phyloP scores from a whole-genome alignment of 1,140 invertebrate genomes.

The Conopomorpha cramerella region DNA sequence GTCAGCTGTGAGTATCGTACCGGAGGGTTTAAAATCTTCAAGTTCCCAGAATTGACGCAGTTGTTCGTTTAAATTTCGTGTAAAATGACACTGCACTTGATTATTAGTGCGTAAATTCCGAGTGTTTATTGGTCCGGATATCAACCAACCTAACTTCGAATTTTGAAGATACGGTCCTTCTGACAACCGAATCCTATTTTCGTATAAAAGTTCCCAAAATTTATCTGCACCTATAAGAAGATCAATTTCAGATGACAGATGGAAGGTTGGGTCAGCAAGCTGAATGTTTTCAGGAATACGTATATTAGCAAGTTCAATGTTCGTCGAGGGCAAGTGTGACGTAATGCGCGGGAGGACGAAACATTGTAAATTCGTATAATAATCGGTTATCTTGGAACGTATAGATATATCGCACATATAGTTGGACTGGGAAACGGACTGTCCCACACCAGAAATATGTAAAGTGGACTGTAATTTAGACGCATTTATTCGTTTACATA shows the following conservation, averaged over 20 bases:
- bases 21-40: too few species aligned
- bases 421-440: not conserved
- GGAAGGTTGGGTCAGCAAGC: too few species aligned
- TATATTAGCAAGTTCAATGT: too few species aligned
- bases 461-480: slow-evolving; percentile 13
- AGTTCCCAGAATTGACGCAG: not conserved
- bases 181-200: not conserved
- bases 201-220: not conserved
- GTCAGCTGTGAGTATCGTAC: too few species aligned
- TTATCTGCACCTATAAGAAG: too few species aligned
- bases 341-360: too few species aligned
- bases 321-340: too few species aligned
- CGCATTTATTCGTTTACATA: slow-evolving; percentile 7
- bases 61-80: not conserved
- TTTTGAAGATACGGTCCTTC: not conserved
- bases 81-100: not conserved
- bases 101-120: not conserved
- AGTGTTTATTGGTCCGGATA: not conserved
- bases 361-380: too few species aligned
- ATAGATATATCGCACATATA: too few species aligned
- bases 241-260: too few species aligned
- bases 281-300: too few species aligned
- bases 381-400: too few species aligned
- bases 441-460: not conserved
- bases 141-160: not conserved